Evolutionary conservation across 2,113 vertebrate species (phyloP).

Genomic region (Nematolebias whitei): DNA sequence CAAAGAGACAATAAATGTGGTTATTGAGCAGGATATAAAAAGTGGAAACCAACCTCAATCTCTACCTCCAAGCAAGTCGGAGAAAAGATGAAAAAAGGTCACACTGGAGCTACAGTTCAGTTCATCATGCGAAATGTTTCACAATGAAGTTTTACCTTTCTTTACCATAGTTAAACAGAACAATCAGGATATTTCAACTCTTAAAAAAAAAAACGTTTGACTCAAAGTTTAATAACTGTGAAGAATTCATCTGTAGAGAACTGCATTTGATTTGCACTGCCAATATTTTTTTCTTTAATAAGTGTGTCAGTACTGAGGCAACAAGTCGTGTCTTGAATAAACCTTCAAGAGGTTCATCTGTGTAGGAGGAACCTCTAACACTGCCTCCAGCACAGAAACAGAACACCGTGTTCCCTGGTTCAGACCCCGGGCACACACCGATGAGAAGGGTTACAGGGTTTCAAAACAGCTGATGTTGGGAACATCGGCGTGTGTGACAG

Average conservation of each 20-base stretch:
- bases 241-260: background rate
- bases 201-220: too few relatives aligned
- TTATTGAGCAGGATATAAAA: too few relatives aligned
- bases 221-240: background rate
- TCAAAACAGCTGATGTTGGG: conserved; percentile 37
- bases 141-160: too few relatives aligned
- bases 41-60: too few relatives aligned
- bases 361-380: background rate
- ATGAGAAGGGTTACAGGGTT: background rate
- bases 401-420: conserved; percentile 20
- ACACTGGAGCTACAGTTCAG: too few relatives aligned
- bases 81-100: background rate
- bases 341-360: background rate
- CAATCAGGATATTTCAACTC: too few relatives aligned
- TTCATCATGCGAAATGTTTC: too few relatives aligned
- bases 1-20: background rate
- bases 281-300: background rate
- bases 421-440: background rate
- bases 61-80: background rate
- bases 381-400: background rate
- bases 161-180: too few relatives aligned
- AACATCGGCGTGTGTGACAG: conserved; percentile 40
- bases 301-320: rapidly evolving
- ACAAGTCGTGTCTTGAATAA: background rate
- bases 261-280: background rate